Conservation (phyloP, 2,888 invertebrate genomes). For the Acanthosepion pharaonis region DNA sequence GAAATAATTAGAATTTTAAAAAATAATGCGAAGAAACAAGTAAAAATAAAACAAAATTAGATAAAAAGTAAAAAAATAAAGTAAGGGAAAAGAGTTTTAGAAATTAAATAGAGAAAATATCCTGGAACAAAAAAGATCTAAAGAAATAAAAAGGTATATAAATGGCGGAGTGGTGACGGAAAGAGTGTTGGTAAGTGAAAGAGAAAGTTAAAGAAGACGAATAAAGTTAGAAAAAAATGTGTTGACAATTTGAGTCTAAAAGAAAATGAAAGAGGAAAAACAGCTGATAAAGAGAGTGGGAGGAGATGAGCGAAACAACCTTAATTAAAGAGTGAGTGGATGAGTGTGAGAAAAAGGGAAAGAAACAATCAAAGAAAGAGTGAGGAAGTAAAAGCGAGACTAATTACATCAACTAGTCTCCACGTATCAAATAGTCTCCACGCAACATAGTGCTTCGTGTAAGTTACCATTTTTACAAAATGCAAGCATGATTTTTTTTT, state of each 20-base stretch:
- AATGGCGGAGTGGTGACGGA: not conserved
- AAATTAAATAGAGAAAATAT: not conserved
- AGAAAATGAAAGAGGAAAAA: not conserved
- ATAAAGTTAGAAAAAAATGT: not conserved
- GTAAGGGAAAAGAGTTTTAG: not conserved
- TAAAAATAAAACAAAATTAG: not conserved
- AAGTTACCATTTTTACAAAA: not conserved
- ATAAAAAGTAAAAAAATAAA: not conserved
- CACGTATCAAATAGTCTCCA: not conserved
- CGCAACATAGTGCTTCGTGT: not conserved
- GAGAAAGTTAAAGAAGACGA: not conserved
- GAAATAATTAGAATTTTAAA: not conserved
- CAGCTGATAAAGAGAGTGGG: not conserved
- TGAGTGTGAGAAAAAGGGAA: not conserved
- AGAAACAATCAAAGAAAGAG: not conserved
- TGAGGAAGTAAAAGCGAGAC: not conserved
- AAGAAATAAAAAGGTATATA: not conserved
- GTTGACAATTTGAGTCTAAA: not conserved
- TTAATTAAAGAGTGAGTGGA: not conserved
- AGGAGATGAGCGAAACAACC: not conserved
- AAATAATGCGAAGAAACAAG: too few relatives aligned
- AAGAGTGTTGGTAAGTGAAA: not conserved
- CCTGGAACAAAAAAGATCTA: not conserved
- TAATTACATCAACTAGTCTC: not conserved
- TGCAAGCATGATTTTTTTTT: not conserved